Evolutionary conservation across 2,113 vertebrate species (phyloP).

Genomic region (Anoura caudifer): DNA sequence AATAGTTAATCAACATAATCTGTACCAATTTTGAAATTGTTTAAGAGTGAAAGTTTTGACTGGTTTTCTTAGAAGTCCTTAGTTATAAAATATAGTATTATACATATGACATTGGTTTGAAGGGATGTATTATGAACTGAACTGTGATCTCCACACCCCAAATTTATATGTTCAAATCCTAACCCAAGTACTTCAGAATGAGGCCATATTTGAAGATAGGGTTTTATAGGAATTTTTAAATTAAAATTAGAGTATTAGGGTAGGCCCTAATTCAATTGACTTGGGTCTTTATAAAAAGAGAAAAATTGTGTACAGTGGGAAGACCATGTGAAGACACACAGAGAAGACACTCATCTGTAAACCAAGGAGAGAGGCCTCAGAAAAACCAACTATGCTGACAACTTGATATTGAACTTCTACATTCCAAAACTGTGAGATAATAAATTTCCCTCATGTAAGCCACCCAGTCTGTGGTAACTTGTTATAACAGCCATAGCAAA

Average conservation of each 20-base stretch:
- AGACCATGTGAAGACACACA: not conserved
- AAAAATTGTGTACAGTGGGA: not conserved
- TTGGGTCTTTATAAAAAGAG: not conserved
- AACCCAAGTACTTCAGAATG: not conserved
- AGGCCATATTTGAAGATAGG: not conserved
- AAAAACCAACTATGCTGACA: not conserved
- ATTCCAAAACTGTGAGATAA: not conserved
- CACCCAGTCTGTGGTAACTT: not conserved
- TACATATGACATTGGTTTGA: not conserved
- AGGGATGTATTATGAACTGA: not conserved
- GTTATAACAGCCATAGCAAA: not conserved
- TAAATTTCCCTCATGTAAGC: not conserved
- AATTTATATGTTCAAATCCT: not conserved
- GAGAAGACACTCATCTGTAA: not conserved
- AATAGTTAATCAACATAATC: not conserved
- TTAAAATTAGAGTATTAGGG: not conserved
- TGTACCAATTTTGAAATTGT: not conserved
- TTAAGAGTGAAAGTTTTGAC: not conserved
- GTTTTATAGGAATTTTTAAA: not conserved
- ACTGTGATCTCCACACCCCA: not conserved
- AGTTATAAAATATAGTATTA: not conserved
- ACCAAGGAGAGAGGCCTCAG: not conserved
- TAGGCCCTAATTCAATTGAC: not conserved
- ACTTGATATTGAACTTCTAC: not conserved
- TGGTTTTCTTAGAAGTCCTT: not conserved